Evolutionary conservation across 2,888 invertebrate genomes (phyloP).

Genomic region (Pteria penguin): DNA sequence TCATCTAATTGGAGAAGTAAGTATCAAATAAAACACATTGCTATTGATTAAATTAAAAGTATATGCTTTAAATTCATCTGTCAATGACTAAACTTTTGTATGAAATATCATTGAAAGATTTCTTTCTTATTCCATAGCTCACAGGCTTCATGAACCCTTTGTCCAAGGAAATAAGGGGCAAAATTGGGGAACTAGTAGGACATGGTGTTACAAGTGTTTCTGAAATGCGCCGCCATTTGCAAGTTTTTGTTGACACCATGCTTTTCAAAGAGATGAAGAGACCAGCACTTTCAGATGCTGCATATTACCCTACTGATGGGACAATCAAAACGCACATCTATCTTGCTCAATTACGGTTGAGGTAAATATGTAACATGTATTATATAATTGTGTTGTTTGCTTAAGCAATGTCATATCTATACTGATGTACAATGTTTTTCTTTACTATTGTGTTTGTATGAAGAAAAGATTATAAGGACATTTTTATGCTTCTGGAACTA

Average conservation of each 20-base stretch:
- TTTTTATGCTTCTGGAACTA: too few species aligned
- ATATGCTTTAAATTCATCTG: too few species aligned
- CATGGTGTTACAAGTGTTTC: slow-evolving; percentile 18
- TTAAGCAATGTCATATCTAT: too few species aligned
- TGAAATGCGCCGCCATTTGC: slow-evolving; percentile 14
- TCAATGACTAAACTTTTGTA: too few species aligned
- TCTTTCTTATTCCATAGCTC: too few species aligned
- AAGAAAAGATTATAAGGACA: too few species aligned
- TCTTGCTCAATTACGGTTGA: slow-evolving; percentile 5
- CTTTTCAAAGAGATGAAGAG: background rate
- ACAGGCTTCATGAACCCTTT: slow-evolving; percentile 18
- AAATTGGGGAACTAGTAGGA: slow-evolving; percentile 12
- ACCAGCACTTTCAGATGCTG: slow-evolving; percentile 7
- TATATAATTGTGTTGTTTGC: too few species aligned
- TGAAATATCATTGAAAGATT: too few species aligned
- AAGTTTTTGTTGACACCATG: slow-evolving; percentile 10
- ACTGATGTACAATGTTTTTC: too few species aligned
- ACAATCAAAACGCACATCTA: slow-evolving; percentile 11
- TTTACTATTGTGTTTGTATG: too few species aligned
- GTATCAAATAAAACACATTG: too few species aligned
- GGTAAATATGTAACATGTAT: slow-evolving; percentile 1
- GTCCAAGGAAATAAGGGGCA: slow-evolving; percentile 15
- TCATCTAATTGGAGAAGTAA: slow-evolving; percentile 13
- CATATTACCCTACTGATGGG: slow-evolving; percentile 11
- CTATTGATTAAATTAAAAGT: too few species aligned